Percentiles rank a stretch among this genome's conserved stretches.
Evolutionary conservation across 1,140 invertebrate species (phyloP).

Genomic region (Choristoneura fumiferana): DNA sequence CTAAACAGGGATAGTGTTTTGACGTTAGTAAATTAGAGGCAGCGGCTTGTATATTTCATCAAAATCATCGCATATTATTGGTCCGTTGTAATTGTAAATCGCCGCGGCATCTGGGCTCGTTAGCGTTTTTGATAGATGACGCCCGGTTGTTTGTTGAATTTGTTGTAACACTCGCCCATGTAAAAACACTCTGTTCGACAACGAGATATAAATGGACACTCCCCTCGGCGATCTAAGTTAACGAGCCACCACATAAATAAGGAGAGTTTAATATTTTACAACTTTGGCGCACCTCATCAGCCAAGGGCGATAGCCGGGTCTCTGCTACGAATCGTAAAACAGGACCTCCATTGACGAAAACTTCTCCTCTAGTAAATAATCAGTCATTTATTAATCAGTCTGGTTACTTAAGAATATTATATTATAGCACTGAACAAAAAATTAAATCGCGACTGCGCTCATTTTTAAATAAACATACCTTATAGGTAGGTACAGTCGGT

Average conservation of each 20-base stretch:
- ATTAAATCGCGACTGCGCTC: too few relatives aligned
- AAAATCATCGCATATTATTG: constrained; percentile 66
- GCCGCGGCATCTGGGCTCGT: constrained; percentile 69
- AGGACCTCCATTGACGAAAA: too few relatives aligned
- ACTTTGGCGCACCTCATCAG: constrained; percentile 27
- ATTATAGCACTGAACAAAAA: too few relatives aligned
- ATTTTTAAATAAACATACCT: too few relatives aligned
- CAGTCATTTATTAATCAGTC: too few relatives aligned
- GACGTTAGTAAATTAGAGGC: constrained; percentile 55
- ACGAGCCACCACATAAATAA: constrained; percentile 75
- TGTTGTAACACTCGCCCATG: constrained; percentile 65
- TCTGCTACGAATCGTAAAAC: neutral
- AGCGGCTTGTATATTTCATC: constrained; percentile 55
- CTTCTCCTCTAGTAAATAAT: too few relatives aligned
- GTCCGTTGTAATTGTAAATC: constrained; percentile 66
- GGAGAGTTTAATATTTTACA: constrained; percentile 46
- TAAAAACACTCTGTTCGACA: constrained; percentile 72
- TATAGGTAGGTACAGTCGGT: too few relatives aligned
- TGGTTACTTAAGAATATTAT: too few relatives aligned
- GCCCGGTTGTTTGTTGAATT: constrained; percentile 70
- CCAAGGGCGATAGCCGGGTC: neutral
- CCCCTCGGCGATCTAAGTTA: constrained; percentile 73
- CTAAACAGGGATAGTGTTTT: constrained; percentile 41
- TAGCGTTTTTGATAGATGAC: constrained; percentile 78
- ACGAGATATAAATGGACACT: constrained; percentile 67